A percentile compares a stretch with the other conserved stretches of the same genome.
Evolutionary conservation across 2,888 invertebrate species (phyloP).

Genomic region (Heliothis peltigera): DNA sequence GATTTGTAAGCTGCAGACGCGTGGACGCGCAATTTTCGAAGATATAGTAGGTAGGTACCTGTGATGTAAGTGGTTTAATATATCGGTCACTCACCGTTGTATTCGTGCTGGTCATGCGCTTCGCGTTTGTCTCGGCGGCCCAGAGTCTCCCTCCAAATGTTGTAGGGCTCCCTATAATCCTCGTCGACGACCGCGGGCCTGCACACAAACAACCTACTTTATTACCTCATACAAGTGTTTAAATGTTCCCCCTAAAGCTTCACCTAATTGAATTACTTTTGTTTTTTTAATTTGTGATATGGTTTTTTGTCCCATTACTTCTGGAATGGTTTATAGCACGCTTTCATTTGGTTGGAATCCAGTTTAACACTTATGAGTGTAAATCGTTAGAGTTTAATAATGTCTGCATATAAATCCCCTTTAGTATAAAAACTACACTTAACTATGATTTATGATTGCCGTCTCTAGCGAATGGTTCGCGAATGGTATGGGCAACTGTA

Average conservation of each 20-base stretch:
- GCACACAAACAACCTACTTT: conserved; percentile 57
- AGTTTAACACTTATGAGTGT: conserved; percentile 1
- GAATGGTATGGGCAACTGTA: conserved; percentile 14
- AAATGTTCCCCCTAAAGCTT: conserved; percentile 20
- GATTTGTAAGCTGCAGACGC: conserved; percentile 38
- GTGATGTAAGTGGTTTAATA: conserved; percentile 15
- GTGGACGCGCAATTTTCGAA: conserved; percentile 7
- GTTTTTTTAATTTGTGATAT: conserved; percentile 27
- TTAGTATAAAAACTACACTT: conserved; percentile 38
- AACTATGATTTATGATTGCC: conserved; percentile 36
- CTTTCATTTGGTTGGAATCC: conserved; percentile 23
- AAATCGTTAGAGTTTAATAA: conserved; percentile 17
- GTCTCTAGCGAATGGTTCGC: conserved; percentile 20
- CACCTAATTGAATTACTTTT: conserved; percentile 34
- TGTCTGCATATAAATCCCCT: conserved; percentile 13
- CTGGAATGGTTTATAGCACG: conserved; percentile 11
- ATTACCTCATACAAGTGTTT: conserved; percentile 21
- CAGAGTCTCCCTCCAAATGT: conserved; percentile 86
- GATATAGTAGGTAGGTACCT: background rate
- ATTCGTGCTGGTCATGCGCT: conserved; percentile 83
- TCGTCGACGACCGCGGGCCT: conserved; percentile 87
- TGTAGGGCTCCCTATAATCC: conserved; percentile 86
- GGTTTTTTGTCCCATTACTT: conserved; percentile 15
- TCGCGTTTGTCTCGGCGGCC: conserved; percentile 84
- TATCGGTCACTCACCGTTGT: conserved; percentile 77